A percentile compares a stretch with the other conserved stretches of the same genome.
Conservation (phyloP, 2,888 invertebrate species). For the Pachymerium ferrugineum region DNA sequence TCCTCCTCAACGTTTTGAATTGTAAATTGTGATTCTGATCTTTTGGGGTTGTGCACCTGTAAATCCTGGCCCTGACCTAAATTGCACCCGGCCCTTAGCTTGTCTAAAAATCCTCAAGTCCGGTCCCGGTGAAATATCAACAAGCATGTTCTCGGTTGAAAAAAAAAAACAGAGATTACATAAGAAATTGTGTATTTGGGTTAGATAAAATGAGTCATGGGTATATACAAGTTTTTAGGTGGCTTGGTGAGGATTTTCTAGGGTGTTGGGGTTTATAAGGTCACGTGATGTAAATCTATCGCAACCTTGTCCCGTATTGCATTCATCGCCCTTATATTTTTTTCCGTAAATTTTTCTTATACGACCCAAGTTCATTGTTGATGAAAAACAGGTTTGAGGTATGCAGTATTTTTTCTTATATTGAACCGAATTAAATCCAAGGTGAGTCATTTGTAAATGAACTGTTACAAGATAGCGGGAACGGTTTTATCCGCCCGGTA, state of each 20-base stretch:
- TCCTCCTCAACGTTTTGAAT: neutral
- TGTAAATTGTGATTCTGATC: neutral
- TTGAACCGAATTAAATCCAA: neutral
- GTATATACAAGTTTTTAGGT: too few species aligned
- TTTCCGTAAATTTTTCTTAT: neutral
- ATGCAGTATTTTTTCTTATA: neutral
- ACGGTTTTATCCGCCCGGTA: too few species aligned
- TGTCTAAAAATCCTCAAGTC: neutral
- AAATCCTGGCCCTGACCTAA: neutral
- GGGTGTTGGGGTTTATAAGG: neutral
- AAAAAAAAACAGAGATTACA: too few species aligned
- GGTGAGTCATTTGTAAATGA: too few species aligned
- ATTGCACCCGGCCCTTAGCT: neutral
- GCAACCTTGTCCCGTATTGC: conserved; percentile 9
- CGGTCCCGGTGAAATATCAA: neutral
- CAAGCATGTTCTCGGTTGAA: neutral
- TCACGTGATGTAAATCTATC: neutral
- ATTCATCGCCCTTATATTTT: neutral
- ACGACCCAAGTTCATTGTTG: neutral
- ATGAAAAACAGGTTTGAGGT: neutral
- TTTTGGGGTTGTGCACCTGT: neutral
- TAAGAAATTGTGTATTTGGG: too few species aligned
- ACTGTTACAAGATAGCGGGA: too few species aligned
- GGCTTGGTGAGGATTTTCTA: too few species aligned
- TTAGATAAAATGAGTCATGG: too few species aligned